Conservation (phyloP, 2,797 vertebrate species). For the Muscicapa comitata region DNA sequence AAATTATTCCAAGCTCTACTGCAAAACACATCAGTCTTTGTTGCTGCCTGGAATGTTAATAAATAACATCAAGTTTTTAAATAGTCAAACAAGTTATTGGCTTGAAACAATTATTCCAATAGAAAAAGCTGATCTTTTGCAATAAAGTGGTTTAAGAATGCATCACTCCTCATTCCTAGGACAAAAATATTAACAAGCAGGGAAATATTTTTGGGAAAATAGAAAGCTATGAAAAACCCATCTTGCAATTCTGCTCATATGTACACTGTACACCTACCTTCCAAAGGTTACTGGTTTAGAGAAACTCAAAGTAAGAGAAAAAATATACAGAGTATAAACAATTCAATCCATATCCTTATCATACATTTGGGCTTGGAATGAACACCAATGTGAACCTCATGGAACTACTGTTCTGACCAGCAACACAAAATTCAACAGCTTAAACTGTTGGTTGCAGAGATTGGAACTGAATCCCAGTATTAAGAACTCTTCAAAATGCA, state of each 20-base stretch:
- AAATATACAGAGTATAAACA: background rate
- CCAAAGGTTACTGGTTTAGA: conserved; percentile 21
- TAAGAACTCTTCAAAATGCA: conserved; percentile 63
- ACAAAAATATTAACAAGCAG: conserved; percentile 56
- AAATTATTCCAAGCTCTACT: conserved; percentile 73
- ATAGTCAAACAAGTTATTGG: conserved; percentile 71
- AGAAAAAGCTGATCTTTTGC: conserved; percentile 61
- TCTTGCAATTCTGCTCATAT: background rate
- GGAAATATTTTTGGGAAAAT: conserved; percentile 13
- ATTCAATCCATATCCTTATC: background rate
- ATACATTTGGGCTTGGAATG: background rate
- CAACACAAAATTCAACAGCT: conserved; percentile 27
- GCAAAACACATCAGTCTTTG: conserved; percentile 73
- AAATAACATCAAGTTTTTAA: conserved; percentile 72
- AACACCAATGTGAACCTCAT: background rate
- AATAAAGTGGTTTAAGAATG: conserved; percentile 50
- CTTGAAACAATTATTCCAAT: conserved; percentile 59
- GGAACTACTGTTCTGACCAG: conserved; percentile 28
- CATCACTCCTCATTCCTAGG: conserved; percentile 6
- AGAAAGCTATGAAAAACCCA: conserved; percentile 8
- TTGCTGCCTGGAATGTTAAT: conserved; percentile 69
- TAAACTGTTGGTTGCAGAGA: conserved; percentile 30
- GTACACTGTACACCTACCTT: background rate
- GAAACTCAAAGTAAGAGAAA: background rate
- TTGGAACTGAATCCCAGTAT: conserved; percentile 32